These are phyloP conservation scores for Cottoperca gobio DNA, from an alignment of 2,797 vertebrate species.

Conservation along the genomic window DNA sequence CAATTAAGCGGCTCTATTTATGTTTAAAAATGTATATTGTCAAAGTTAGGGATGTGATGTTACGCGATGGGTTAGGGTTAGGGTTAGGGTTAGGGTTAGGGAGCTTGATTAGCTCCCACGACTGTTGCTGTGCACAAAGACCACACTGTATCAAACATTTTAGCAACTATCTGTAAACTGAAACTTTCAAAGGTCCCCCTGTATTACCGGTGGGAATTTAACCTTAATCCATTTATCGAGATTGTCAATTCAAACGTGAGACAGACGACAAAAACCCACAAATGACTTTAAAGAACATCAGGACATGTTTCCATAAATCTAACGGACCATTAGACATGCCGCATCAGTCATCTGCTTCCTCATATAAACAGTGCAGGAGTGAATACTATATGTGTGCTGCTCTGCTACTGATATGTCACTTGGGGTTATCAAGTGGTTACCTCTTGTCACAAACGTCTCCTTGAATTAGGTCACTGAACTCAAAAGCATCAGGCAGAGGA, in stretches of 20 bases:
- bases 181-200: neutral
- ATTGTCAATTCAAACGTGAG: constrained; percentile 6
- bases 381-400: constrained; percentile 27
- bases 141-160: neutral
- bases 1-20: neutral
- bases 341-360: constrained; percentile 34
- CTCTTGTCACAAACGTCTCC: constrained; percentile 46
- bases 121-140: neutral
- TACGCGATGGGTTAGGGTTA: too few species aligned
- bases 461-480: constrained; percentile 48
- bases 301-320: constrained; percentile 38
- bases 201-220: neutral
- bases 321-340: constrained; percentile 27
- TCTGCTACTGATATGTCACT: constrained; percentile 56
- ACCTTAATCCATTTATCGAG: neutral
- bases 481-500: constrained; percentile 15
- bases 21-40: neutral
- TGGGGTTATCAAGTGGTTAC: constrained; percentile 43
- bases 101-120: neutral
- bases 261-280: constrained; percentile 8
- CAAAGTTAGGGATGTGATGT: neutral
- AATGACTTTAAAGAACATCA: constrained; percentile 20
- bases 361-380: constrained; percentile 35
- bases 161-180: neutral
- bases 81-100: too few species aligned